A percentile compares a stretch with the other conserved stretches of the same genome.
phyloP scores from a whole-genome alignment of 92 coral and sea anemone species.

The Actinostola sp. region DNA sequence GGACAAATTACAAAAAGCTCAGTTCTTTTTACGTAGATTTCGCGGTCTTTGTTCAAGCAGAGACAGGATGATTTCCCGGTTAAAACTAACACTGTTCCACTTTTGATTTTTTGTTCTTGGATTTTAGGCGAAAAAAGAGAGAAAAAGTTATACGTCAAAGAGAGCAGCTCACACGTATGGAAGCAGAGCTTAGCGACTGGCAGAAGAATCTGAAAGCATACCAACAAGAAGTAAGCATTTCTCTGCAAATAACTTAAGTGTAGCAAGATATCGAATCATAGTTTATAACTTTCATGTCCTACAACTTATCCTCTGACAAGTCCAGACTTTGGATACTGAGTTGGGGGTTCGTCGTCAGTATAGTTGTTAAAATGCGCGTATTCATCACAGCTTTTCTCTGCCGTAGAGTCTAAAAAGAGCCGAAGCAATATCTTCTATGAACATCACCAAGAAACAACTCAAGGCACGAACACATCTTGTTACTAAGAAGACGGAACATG shows the following conservation, averaged over 20 bases:
- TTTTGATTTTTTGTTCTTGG: not conserved
- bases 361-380: too few species aligned
- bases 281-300: not conserved
- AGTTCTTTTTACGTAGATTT: not conserved
- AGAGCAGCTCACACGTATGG: slow-evolving; percentile 64
- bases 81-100: not conserved
- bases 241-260: not conserved
- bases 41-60: not conserved
- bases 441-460: slow-evolving; percentile 73
- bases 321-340: too few species aligned
- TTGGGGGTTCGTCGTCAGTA: too few species aligned
- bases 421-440: slow-evolving; percentile 61
- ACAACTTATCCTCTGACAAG: not conserved
- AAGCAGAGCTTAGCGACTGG: slow-evolving; percentile 75
- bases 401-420: slow-evolving; percentile 76
- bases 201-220: slow-evolving; percentile 63
- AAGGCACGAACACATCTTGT: slow-evolving; percentile 59
- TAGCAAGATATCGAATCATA: not conserved
- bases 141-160: slow-evolving; percentile 75
- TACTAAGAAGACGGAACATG: slow-evolving; percentile 70
- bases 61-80: too few species aligned
- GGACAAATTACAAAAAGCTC: too few species aligned
- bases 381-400: not conserved
- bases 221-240: slow-evolving; percentile 66
- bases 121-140: slow-evolving; percentile 65